phyloP scores from a whole-genome alignment of 2,797 vertebrate genomes.

The Hybognathus amarus region DNA sequence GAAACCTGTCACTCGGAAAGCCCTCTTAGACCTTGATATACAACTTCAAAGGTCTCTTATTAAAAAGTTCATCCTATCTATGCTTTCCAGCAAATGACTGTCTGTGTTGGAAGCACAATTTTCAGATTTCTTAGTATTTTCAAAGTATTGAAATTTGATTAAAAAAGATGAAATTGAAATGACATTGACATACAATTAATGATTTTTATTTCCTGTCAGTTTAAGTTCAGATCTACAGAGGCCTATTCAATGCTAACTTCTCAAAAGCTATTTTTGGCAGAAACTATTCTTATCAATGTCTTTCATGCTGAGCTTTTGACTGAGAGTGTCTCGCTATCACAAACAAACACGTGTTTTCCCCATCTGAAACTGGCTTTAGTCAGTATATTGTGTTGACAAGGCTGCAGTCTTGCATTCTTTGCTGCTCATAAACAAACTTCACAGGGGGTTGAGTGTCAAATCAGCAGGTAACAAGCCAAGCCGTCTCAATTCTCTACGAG shows the following conservation, averaged over 20 bases:
- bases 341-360: not conserved
- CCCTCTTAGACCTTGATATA: not conserved
- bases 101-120: not conserved
- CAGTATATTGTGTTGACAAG: slow-evolving; percentile 30
- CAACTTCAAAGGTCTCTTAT: slow-evolving; percentile 22
- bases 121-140: not conserved
- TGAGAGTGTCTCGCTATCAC: slow-evolving; percentile 18
- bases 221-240: slow-evolving; percentile 4
- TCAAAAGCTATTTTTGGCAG: slow-evolving; percentile 12
- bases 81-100: not conserved
- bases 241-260: not conserved
- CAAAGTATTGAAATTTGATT: not conserved
- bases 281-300: slow-evolving; percentile 18
- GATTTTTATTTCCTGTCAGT: slow-evolving; percentile 17
- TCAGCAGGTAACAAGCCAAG: slow-evolving; percentile 43
- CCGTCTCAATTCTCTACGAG: slow-evolving; percentile 8
- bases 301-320: slow-evolving; percentile 39
- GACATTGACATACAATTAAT: slow-evolving; percentile 23
- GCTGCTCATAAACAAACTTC: slow-evolving; percentile 39
- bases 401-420: slow-evolving; percentile 9
- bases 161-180: slow-evolving; percentile 6
- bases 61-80: not conserved
- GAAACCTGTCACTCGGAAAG: slow-evolving; percentile 14
- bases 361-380: slow-evolving; percentile 20
- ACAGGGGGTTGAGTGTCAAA: slow-evolving; percentile 39